Percentiles rank a stretch among this genome's conserved stretches.
These are phyloP conservation scores for Drosophila planitibia DNA, from an alignment of 2,888 invertebrate genomes.

Conservation along the genomic window DNA sequence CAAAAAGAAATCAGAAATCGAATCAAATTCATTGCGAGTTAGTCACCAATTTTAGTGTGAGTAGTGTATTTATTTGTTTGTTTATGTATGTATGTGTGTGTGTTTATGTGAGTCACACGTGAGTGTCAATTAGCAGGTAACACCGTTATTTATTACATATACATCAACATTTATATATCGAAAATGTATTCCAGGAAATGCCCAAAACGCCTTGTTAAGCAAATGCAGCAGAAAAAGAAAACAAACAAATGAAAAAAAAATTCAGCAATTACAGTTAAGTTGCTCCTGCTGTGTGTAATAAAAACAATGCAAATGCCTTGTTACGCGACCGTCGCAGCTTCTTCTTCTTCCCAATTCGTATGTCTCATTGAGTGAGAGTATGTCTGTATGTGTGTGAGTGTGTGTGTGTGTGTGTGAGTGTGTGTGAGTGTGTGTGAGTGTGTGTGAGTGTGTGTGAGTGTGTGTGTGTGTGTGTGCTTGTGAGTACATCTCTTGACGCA, in stretches of 20 bases:
- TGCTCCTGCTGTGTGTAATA: conserved; percentile 43
- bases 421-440: conserved; percentile 40
- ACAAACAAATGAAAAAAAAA: conserved; percentile 4
- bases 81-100: neutral
- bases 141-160: conserved; percentile 38
- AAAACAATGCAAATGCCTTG: conserved; percentile 58
- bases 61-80: conserved; percentile 1
- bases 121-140: conserved; percentile 49
- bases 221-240: conserved; percentile 31
- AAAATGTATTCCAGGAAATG: conserved; percentile 36
- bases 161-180: neutral
- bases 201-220: conserved; percentile 11
- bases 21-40: conserved; percentile 32
- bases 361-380: conserved; percentile 45
- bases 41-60: conserved; percentile 39
- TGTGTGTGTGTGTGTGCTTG: conserved; percentile 22
- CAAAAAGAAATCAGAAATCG: conserved; percentile 36
- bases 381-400: conserved; percentile 1
- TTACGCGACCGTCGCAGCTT: conserved; percentile 15
- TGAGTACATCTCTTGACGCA: conserved; percentile 62
- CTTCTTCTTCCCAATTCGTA: conserved; percentile 7
- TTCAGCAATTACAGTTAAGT: conserved; percentile 27
- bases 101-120: conserved; percentile 39
- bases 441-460: conserved; percentile 7
- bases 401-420: conserved; percentile 16